A percentile compares a stretch with the other conserved stretches of the same genome.
These are phyloP conservation scores for Megaceryle alcyon DNA, from an alignment of 2,797 vertebrate species.

Conservation along the genomic window DNA sequence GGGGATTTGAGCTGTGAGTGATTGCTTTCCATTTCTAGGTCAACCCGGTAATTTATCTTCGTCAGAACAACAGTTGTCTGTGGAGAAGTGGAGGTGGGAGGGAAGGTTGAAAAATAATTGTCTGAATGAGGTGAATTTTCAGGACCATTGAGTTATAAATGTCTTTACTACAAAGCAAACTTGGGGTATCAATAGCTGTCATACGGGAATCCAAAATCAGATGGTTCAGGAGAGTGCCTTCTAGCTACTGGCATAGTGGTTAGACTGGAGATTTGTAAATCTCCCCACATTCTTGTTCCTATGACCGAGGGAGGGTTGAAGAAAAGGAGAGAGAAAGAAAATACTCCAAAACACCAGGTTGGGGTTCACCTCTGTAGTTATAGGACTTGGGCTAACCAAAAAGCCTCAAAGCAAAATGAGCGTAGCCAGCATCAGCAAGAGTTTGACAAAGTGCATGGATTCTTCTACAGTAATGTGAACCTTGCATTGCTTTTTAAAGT, in stretches of 20 bases:
- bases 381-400: background rate
- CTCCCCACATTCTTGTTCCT: background rate
- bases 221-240: background rate
- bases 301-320: background rate
- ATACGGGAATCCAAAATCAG: background rate
- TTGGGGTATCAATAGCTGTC: background rate
- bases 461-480: background rate
- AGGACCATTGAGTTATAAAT: background rate
- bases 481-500: background rate
- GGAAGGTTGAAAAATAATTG: background rate
- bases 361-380: background rate
- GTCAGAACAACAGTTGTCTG: background rate
- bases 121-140: background rate
- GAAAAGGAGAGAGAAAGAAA: background rate
- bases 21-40: background rate
- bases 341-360: background rate
- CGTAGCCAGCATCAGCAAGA: background rate
- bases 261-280: background rate
- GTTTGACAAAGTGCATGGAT: background rate
- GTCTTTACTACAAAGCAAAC: background rate
- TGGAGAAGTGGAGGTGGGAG: background rate
- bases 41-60: background rate
- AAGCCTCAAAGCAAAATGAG: background rate
- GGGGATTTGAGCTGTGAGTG: background rate
- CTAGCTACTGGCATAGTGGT: background rate